Base-by-base conservation (phyloP, 2,888 invertebrate species). In the Strigamia maritima region DNA sequence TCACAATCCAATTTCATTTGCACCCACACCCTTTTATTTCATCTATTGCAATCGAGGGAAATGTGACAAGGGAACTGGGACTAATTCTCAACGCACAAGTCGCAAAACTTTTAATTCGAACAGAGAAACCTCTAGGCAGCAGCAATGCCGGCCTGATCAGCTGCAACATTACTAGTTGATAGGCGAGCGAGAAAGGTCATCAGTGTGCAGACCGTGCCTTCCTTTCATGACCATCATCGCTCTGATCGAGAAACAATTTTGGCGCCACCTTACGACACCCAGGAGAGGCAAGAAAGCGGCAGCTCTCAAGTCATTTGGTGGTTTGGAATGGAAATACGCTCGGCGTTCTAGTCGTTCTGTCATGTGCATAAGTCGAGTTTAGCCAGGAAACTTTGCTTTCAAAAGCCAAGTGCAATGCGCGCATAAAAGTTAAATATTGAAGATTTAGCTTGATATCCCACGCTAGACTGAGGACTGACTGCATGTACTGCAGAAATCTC, bases 181-280 rank as follows among this genome's bases (percentile, higher is more conserved):
- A 65, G 65, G 65, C 65, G 65, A 65, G 65, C 24, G 65, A 65
- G 28, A 16, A 28, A 65, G 65, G 65, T 65, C 65, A 65, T 65
- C 65, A 65, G 65, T 65, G 65, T 65, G 65, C 65, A 65, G 65
- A 26, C 65, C 65, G 28, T 65, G 65, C 65, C 65, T 65, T 65
- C 65, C 65, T 65, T 65, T 65, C 65, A 65, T 65, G 65, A 26
- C 65, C 65, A 65, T 65, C 65, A 65, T 65, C 65, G 65, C 65
- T 65, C 65, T 65, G 65, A 65, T 65, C 65, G 65, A 65, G 65
- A 65, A 65, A 65, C 65, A 65, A 65, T 65, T 65, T 65, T 65
- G 65, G 65, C 65, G 65, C 65, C 65, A 65, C 65, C 65, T 65
- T 65, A 65, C 65, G 65, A 65, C 65, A 65, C 65, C 65, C 65